Percentiles rank a stretch among this genome's conserved stretches.
phyloP scores from a whole-genome alignment of 2,113 vertebrate species.

The Merops nubicus region DNA sequence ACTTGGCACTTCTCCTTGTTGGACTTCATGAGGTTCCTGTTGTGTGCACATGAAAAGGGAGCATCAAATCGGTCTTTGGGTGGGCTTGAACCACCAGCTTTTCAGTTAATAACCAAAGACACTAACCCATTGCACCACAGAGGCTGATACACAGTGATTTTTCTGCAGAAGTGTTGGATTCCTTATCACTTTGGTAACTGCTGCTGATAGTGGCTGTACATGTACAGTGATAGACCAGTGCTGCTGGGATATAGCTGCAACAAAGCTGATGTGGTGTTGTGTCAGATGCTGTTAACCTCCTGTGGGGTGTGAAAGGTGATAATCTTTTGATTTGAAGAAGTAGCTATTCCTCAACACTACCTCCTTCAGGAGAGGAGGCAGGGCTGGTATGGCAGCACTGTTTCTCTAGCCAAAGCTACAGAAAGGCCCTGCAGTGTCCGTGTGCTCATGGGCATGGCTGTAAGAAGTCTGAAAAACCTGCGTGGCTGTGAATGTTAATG shows the following conservation, averaged over 20 bases:
- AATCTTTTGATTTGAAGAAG: not conserved
- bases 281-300: not conserved
- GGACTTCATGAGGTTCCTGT: accelerated
- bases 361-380: not conserved
- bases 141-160: accelerated
- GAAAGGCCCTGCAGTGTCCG: not conserved
- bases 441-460: not conserved
- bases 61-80: conserved; percentile 75
- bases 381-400: not conserved
- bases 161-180: not conserved
- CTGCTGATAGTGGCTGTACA: not conserved
- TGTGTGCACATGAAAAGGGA: too few relatives aligned
- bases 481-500: not conserved
- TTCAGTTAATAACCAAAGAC: conserved; percentile 82
- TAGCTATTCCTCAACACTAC: not conserved
- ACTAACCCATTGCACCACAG: conserved; percentile 80
- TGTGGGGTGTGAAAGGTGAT: not conserved
- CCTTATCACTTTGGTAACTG: accelerated
- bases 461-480: not conserved
- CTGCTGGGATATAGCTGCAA: not conserved
- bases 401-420: not conserved
- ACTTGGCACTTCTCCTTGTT: accelerated
- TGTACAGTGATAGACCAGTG: accelerated
- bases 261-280: accelerated
- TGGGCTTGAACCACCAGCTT: conserved; percentile 84